phyloP scores from a whole-genome alignment of 2,888 invertebrate species.

The Agrilus cyanescens region DNA sequence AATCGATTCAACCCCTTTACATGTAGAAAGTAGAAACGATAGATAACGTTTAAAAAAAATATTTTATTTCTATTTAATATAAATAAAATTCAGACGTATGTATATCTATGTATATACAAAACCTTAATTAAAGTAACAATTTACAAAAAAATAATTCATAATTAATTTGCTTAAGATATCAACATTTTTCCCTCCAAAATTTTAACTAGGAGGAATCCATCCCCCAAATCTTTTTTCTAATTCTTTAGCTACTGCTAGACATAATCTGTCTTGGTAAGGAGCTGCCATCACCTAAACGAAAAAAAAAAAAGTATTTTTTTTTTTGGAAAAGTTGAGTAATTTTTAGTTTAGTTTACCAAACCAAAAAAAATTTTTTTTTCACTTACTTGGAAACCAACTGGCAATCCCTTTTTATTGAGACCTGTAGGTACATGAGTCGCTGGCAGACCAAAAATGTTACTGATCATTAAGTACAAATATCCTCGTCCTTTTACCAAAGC shows the following conservation, averaged over 20 bases:
- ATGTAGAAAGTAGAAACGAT: too few relatives aligned
- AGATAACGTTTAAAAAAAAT: too few relatives aligned
- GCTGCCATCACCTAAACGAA: slow-evolving; percentile 56
- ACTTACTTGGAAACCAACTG: slow-evolving; percentile 62
- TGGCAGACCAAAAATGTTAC: slow-evolving; percentile 65
- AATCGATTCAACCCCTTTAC: too few relatives aligned
- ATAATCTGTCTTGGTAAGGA: slow-evolving; percentile 64
- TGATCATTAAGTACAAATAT: slow-evolving; percentile 50
- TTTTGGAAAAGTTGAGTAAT: neutral
- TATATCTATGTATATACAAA: too few relatives aligned
- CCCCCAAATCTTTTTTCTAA: slow-evolving; percentile 73
- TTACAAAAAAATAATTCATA: too few relatives aligned
- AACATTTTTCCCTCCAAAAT: too few relatives aligned
- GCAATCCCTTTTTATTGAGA: slow-evolving; percentile 46
- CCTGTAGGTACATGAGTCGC: slow-evolving; percentile 65
- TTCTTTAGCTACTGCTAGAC: slow-evolving; percentile 67
- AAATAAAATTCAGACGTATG: too few relatives aligned
- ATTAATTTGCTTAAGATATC: too few relatives aligned
- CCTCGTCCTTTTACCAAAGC: slow-evolving; percentile 47
- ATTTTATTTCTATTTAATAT: too few relatives aligned
- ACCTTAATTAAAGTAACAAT: too few relatives aligned
- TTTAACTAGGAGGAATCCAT: slow-evolving; percentile 39
- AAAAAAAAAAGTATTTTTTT: slow-evolving; percentile 1
- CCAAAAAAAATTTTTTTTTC: neutral
- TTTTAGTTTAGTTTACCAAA: neutral